A percentile compares a stretch with the other conserved stretches of the same genome.
phyloP scores from a whole-genome alignment of 2,888 invertebrate genomes.

The Trypoxylon attenuatum region DNA sequence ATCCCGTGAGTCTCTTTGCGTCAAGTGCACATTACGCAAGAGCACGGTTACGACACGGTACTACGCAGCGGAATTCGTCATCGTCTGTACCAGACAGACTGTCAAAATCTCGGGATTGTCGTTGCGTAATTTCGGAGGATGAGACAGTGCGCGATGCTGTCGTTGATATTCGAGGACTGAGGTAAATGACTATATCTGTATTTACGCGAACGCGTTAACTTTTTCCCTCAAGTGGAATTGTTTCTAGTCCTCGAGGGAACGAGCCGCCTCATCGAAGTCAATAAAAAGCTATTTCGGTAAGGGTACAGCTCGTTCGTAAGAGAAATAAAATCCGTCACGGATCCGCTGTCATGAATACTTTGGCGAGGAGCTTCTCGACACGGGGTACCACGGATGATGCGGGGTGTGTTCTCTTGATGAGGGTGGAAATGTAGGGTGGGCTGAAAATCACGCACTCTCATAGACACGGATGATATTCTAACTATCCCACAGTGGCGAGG shows the following conservation, averaged over 20 bases:
- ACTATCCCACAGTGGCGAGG: slow-evolving; percentile 67
- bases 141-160: neutral
- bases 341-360: slow-evolving; percentile 45
- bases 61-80: neutral
- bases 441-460: slow-evolving; percentile 39
- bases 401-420: slow-evolving; percentile 14
- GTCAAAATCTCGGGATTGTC: neutral
- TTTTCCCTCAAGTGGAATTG: too few species aligned
- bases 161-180: neutral
- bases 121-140: neutral
- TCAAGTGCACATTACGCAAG: neutral
- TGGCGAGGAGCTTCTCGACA: slow-evolving; percentile 17
- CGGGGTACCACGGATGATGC: slow-evolving; percentile 17
- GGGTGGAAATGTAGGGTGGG: slow-evolving; percentile 45
- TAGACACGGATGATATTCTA: slow-evolving; percentile 63
- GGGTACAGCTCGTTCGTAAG: slow-evolving; percentile 23
- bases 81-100: neutral
- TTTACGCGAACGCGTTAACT: too few species aligned
- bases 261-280: neutral
- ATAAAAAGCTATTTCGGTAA: neutral
- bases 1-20: too few species aligned
- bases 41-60: neutral
- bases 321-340: slow-evolving; percentile 43
- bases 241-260: too few species aligned
- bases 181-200: too few species aligned